phyloP scores from a whole-genome alignment of 2,113 vertebrate species.

The Labrus mixtus region DNA sequence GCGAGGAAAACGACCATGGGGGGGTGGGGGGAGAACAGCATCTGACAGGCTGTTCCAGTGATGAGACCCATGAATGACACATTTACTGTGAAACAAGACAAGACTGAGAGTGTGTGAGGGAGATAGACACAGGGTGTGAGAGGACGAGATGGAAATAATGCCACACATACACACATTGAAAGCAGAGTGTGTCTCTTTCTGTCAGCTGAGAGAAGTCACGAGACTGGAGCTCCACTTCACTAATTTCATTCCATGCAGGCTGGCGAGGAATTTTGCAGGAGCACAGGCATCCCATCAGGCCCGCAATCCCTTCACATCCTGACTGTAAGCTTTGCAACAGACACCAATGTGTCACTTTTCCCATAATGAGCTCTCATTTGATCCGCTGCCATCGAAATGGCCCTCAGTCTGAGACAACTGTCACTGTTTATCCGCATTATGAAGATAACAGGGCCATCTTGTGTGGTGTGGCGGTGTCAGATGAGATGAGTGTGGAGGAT shows the following conservation, averaged over 20 bases:
- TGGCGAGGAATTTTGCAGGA: slow-evolving; percentile 40
- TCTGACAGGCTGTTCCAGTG: slow-evolving; percentile 51
- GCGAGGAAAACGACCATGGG: slow-evolving; percentile 13
- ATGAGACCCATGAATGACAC: slow-evolving; percentile 72
- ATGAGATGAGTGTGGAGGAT: slow-evolving; percentile 69
- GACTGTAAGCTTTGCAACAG: slow-evolving; percentile 31
- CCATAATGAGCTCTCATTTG: slow-evolving; percentile 62
- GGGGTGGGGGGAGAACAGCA: not conserved
- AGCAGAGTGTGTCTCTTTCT: slow-evolving; percentile 36
- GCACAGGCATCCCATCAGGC: slow-evolving; percentile 24
- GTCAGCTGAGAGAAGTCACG: slow-evolving; percentile 64
- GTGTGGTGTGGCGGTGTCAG: slow-evolving; percentile 57
- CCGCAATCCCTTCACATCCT: slow-evolving; percentile 12
- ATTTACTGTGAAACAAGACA: slow-evolving; percentile 68
- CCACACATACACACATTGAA: slow-evolving; percentile 25
- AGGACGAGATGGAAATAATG: slow-evolving; percentile 25
- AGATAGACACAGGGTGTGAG: slow-evolving; percentile 31
- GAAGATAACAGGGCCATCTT: slow-evolving; percentile 65
- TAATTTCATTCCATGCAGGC: slow-evolving; percentile 57
- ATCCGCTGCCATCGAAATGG: slow-evolving; percentile 57
- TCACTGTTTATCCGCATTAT: slow-evolving; percentile 68
- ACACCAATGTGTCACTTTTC: slow-evolving; percentile 62
- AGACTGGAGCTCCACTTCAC: slow-evolving; percentile 43
- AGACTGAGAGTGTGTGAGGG: slow-evolving; percentile 52
- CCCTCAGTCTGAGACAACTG: slow-evolving; percentile 53